Percentiles rank a stretch among this genome's conserved stretches.
phyloP scores from a whole-genome alignment of 2,888 invertebrate genomes.

The Tethea ocularis region DNA sequence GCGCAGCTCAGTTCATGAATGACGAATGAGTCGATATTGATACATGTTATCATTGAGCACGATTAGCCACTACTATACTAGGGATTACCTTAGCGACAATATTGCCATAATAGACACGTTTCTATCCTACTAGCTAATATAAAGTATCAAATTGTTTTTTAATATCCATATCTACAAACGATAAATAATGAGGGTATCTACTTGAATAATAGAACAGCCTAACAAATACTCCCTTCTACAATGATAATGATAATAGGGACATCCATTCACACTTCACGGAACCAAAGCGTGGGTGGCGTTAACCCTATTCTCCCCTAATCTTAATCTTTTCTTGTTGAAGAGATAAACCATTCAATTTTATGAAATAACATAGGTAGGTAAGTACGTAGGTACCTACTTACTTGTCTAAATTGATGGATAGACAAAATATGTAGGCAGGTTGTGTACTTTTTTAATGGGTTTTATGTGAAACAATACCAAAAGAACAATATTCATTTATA shows the following conservation, averaged over 20 bases:
- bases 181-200: background rate
- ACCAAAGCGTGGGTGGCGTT: background rate
- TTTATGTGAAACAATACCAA: too few species aligned
- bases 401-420: background rate
- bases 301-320: background rate
- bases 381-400: background rate
- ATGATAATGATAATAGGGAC: background rate
- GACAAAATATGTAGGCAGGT: background rate
- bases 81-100: slow-evolving; percentile 8
- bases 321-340: background rate
- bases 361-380: background rate
- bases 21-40: slow-evolving; percentile 41
- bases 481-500: too few species aligned
- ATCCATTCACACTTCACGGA: background rate
- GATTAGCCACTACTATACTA: slow-evolving; percentile 11
- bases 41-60: slow-evolving; percentile 29
- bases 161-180: background rate
- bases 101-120: background rate
- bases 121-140: background rate
- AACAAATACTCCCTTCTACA: too few species aligned
- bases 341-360: background rate
- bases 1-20: slow-evolving; percentile 28
- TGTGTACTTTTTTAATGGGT: too few species aligned
- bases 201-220: too few species aligned
- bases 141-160: background rate